Percentiles rank a stretch among this genome's conserved stretches.
phyloP scores from a whole-genome alignment of 2,888 invertebrate genomes.

The Zootermopsis nevadensis region DNA sequence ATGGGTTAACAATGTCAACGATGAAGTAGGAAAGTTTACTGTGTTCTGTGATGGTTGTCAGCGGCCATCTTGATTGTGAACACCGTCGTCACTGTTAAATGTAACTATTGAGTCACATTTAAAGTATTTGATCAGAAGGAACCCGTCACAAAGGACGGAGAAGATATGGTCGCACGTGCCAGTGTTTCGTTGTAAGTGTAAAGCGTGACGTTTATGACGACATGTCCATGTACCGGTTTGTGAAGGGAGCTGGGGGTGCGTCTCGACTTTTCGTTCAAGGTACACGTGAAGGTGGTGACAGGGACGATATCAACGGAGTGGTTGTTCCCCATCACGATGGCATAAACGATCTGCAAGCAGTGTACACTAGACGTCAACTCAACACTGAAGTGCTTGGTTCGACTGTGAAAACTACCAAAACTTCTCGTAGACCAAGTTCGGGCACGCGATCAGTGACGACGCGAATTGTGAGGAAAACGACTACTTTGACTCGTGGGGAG shows the following conservation, averaged over 20 bases:
- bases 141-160: not conserved
- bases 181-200: not conserved
- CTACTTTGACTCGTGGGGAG: conserved; percentile 87
- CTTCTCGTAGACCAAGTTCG: conserved; percentile 81
- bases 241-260: conserved; percentile 66
- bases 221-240: conserved; percentile 84
- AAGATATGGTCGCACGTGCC: not conserved
- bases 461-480: conserved; percentile 87
- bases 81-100: too few species aligned
- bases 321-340: conserved; percentile 61
- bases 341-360: conserved; percentile 75
- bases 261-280: conserved; percentile 82
- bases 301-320: conserved; percentile 64
- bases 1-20: too few species aligned
- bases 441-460: conserved; percentile 87
- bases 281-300: conserved; percentile 73
- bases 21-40: too few species aligned
- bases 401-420: conserved; percentile 85
- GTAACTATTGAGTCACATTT: too few species aligned
- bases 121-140: too few species aligned
- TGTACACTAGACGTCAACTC: conserved; percentile 83
- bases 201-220: not conserved
- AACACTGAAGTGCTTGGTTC: conserved; percentile 88
- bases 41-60: too few species aligned
- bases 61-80: too few species aligned